Evolutionary conservation across 2,888 invertebrate genomes (phyloP), one percentile per base, ranked within the genome.

Genomic region (Rhamphomyia laevipes): DNA sequence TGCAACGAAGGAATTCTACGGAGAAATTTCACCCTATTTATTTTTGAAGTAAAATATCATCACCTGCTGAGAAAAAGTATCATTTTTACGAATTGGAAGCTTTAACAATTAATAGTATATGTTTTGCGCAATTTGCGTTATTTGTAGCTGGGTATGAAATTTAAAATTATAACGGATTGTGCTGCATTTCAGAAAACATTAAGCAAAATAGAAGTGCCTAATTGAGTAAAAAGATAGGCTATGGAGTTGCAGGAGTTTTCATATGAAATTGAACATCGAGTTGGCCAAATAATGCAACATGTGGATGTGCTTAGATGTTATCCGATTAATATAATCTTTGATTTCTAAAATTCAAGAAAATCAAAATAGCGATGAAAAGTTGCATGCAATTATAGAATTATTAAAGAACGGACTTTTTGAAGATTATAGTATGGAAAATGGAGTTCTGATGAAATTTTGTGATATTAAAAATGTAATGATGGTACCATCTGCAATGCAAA

Each of bases 221-320:
- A 50, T 17, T 43, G 53, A 43, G 55, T 60, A 11, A 53, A 57
- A 6, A 50, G 57, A 30, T 58, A 56, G 58, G 53, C 52, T 1
- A 18, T 59, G 43, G 45, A 57, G 17, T 17, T 59, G 4, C 48
- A 58, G 47, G 56, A 61, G 12, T 60, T 52, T 21, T 48, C 55
- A 17, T 60, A 55, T 27, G 46, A 27, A 12, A 52, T 54, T n/a
- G 57, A 58, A 42, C 57, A 59, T 43, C 42, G 58, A 12, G 21
- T 50, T 13, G 57, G 56, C 1, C 35, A 35, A n/a, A 48, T 52
- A 41, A 56, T 46, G 56, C 48, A 47, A 33, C 58, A 49, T 46
- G 54, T 43, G 12, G 58, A 50, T 44, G 56, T 49, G 17, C 51
- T 50, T 9, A 53, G 55, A 11, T 43, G 57, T 31, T 37, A 31